Percentiles rank a stretch among this genome's conserved stretches.
phyloP scores from a whole-genome alignment of 2,797 vertebrate genomes.

The Labroides dimidiatus region DNA sequence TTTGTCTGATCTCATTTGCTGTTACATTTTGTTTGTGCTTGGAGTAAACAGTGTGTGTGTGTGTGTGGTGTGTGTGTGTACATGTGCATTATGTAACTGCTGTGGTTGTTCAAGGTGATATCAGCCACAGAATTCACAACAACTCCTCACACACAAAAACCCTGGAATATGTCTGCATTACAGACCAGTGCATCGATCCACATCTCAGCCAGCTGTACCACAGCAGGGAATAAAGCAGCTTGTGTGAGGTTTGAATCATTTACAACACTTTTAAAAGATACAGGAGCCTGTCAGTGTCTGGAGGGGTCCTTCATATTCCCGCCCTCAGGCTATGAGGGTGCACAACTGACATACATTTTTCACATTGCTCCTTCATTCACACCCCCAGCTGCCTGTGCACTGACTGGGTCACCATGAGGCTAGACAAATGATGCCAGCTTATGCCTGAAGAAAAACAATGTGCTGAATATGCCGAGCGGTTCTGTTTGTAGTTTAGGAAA shows the following conservation, averaged over 20 bases:
- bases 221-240: constrained; percentile 33
- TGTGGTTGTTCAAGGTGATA: constrained; percentile 62
- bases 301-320: constrained; percentile 15
- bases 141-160: constrained; percentile 42
- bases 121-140: constrained; percentile 33
- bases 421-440: constrained; percentile 58
- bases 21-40: constrained; percentile 58
- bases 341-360: constrained; percentile 34
- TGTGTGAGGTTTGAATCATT: constrained; percentile 47
- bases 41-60: constrained; percentile 30
- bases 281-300: constrained; percentile 12
- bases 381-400: constrained; percentile 17
- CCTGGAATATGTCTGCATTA: constrained; percentile 37
- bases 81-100: constrained; percentile 51
- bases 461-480: constrained; percentile 44
- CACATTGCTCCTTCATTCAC: constrained; percentile 23
- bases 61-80: neutral
- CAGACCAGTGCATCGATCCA: constrained; percentile 44
- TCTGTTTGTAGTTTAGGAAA: constrained; percentile 61
- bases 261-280: constrained; percentile 37
- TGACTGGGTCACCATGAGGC: constrained; percentile 42
- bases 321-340: constrained; percentile 16
- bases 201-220: constrained; percentile 19
- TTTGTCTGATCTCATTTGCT: constrained; percentile 77
- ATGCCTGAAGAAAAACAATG: constrained; percentile 55